Base-by-base conservation (phyloP, 1,140 invertebrate species). In the roundworm (Caenorhabditis elegans) region DNA sequence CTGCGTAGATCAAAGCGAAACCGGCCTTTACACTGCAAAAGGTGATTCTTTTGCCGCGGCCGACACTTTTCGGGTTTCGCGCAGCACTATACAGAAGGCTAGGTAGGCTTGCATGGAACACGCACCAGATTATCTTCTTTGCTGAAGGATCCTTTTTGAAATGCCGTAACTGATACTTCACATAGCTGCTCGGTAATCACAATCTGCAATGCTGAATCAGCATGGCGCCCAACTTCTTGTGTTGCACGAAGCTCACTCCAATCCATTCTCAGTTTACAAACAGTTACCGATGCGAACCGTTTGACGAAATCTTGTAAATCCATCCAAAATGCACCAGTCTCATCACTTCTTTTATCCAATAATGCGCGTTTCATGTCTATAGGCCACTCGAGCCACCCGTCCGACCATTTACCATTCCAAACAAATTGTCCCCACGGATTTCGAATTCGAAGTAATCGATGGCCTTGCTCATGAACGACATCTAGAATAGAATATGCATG, bases 341-440 rank as follows among this genome's bases (percentile, higher is more conserved):
- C 93, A 82, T 93, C 92, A 49, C 94, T 94, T 24, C 31, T 65
- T 6, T 39, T 93, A 0, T 94, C 93, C 93, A 95, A 94, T 6
- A 97, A 90, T 84, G 93, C 92, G 39, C 93, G 92, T 0, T 93
- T 91, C 39, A 95, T 90, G 60, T 93, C 92, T 8, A 92, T 91
- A 0, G 94, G 95, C 97, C 97, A 98, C 48, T 94, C 91, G 0
- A 92, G 90, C 51, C 95, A 97, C 82, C 93, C 92, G 86, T 96
- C 95, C 4, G 94, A 95, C 95, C 96, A 98, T 86, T 97, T 95
- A 11, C 97, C 97, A 85, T 95, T 94, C 97, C 97, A 99, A 43
- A 95, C 96, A 90, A 96, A 98, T 89, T 96, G 94, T 3, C 96
- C 97, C 97, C 97, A 98, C 0, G 97, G 97, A 92, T 98, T 98